Base-by-base conservation (phyloP, 2,113 vertebrate genomes). In the Takifugu flavidus region DNA sequence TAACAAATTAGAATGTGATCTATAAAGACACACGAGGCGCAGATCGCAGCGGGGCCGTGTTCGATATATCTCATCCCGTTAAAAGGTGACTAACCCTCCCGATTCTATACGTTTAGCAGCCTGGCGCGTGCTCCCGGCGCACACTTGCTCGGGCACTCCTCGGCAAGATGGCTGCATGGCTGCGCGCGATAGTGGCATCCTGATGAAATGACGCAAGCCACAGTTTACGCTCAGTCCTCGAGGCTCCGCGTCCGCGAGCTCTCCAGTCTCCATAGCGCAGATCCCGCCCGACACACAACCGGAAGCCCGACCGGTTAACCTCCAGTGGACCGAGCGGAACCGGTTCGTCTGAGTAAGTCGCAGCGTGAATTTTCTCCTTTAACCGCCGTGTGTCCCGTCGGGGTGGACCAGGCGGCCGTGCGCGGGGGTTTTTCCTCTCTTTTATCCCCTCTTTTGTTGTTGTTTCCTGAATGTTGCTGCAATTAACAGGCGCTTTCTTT, bases 271-370 rank as follows among this genome's bases (percentile, higher is more conserved):
- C 71, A 67, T 64, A 82, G 77, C 78, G 75, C 84, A 75, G 79
- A 81, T 89, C 80, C 84, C 84, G 79, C 82, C 80, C 83, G 82
- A 76, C 78, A 57, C 80, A 63, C 59, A 80, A 76, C 69, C 76
- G 76, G 82, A 87, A 84, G 69, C 76, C 67, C 56, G 61, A 76
- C 67, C 76, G 66, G 80, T 70, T 52, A 67, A 25, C 82, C 80
- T 73, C 72, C 65, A 71, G 84, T 82, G 88, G 85, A 88, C 86
- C 87, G 82, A 85, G 75, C 63, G 64, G 84, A 82, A 78, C 82
- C 88, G 86, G 87, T 78, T 90, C 89, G 74, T 78, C 71, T 59
- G 82, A 86, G 90, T 91, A 78, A 90, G 90, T 91, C 78, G 7
- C 34, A 3, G 56, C 57, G 52, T 49, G 11, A 31, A 50, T 50